phyloP scores from a whole-genome alignment of 2,113 vertebrate species.

The Chiloscyllium plagiosum region DNA sequence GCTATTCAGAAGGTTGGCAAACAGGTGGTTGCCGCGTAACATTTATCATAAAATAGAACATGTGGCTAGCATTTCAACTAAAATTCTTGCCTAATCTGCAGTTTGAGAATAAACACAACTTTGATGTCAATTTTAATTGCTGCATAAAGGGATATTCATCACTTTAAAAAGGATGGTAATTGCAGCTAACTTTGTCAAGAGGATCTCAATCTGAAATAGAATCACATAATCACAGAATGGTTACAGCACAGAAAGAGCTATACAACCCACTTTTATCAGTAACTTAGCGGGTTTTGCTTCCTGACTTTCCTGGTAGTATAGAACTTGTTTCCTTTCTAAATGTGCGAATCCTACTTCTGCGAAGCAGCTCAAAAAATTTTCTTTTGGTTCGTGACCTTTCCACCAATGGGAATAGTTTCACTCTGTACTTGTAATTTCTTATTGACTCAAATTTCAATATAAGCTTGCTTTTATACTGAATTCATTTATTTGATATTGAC shows the following conservation, averaged over 20 bases:
- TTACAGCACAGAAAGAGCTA: no score
- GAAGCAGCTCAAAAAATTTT: no score
- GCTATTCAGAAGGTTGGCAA: not conserved
- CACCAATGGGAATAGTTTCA: no score
- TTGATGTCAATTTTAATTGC: not conserved
- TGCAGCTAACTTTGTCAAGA: not conserved
- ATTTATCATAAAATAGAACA: not conserved
- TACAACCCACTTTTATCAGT: no score
- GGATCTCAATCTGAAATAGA: not conserved
- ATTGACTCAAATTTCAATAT: not conserved
- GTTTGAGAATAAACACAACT: not conserved
- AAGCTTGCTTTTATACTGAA: not conserved
- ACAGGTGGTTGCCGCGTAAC: not conserved
- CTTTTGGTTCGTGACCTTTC: no score
- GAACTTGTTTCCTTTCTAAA: no score
- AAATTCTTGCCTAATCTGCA: not conserved
- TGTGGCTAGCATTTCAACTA: not conserved
- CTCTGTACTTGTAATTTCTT: no score
- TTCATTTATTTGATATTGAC: not conserved
- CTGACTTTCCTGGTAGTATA: no score
- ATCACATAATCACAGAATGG: not conserved
- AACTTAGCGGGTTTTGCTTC: no score
- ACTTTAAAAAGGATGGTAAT: not conserved
- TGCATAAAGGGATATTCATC: not conserved
- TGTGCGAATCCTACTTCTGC: no score